Evolutionary conservation across 2,888 invertebrate genomes (phyloP), one percentile per base, ranked within the genome.

Genomic region (Amiota mariae): DNA sequence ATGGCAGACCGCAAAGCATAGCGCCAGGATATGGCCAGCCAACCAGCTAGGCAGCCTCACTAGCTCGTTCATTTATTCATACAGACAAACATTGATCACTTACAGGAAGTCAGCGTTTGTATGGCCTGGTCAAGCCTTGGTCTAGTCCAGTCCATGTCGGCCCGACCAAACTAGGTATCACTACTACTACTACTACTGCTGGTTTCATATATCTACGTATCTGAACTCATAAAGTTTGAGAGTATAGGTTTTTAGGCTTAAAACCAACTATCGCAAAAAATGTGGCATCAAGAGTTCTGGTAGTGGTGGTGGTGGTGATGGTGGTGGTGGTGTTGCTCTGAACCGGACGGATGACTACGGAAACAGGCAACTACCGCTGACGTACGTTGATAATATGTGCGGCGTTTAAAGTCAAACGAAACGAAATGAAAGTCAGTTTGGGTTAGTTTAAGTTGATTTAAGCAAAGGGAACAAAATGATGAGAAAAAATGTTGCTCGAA

Each of bases 31-130:
- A 36, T 36, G 36, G 36, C 20, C 18, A 59, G 18, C 18, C 59
- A 59, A 15, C 8, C 20, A 18, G 36, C 36, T 6, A 36, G 36
- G 2, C 36, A 36, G 36, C 36, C 36, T 36, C 36, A 36, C 36
- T 36, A 36, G 36, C 36, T 36, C 36, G 36, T 36, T 36, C 36
- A 36, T 36, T 36, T 36, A 36, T 36, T 36, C 36, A 36, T 84
- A 85, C 81, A 85, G 82, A 78, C 85, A 83, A 83, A 85, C 82
- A 83, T 83, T 83, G 82, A 85, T 83, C 85, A 83, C 82, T 83
- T 85, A 84, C 85, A 85, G 85, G 84, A 82, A 75, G 79, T 75
- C 76, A 74, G 76, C 61, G 15, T n/a, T 2, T 12, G 54, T 54
- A 12, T 54, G 6, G 54, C n/a, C 13, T 54, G 54, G 54, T n/a